Conservation (phyloP, 2,113 vertebrate genomes). For the Nicator chloris region DNA sequence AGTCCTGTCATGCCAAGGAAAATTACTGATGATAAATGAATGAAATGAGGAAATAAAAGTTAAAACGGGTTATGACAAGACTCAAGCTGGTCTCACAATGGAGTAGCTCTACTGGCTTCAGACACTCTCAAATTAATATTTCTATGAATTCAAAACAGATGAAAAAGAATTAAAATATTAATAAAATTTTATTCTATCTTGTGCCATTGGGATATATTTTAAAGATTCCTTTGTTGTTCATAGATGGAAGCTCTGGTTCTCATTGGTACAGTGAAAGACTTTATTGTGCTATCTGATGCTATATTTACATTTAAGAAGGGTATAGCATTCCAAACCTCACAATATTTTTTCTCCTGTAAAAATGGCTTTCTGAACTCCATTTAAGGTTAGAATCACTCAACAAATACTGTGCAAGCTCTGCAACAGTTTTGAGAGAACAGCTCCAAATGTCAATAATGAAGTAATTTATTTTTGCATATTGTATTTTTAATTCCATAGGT, state of each 20-base stretch:
- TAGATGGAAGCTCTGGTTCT: not conserved
- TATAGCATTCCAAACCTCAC: not conserved
- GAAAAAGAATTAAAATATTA: conserved; percentile 8
- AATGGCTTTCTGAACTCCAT: not conserved
- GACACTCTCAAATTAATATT: not conserved
- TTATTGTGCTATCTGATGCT: not conserved
- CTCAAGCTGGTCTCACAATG: not conserved
- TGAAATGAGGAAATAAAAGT: not conserved
- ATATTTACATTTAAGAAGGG: not conserved
- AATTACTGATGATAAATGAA: not conserved
- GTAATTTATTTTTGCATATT: not conserved
- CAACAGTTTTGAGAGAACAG: not conserved
- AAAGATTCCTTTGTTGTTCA: not conserved
- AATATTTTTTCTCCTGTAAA: not conserved
- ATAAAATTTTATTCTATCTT: not conserved
- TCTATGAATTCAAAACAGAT: not conserved
- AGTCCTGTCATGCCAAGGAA: not conserved
- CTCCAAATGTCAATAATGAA: not conserved
- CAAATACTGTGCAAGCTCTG: not conserved
- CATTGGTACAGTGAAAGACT: not conserved
- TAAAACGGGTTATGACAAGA: not conserved
- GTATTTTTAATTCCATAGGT: not conserved
- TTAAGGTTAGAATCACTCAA: not conserved
- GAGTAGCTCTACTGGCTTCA: not conserved
- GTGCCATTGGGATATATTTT: not conserved